phyloP scores from a whole-genome alignment of 2,888 invertebrate genomes.

The Sepiola atlantica region DNA sequence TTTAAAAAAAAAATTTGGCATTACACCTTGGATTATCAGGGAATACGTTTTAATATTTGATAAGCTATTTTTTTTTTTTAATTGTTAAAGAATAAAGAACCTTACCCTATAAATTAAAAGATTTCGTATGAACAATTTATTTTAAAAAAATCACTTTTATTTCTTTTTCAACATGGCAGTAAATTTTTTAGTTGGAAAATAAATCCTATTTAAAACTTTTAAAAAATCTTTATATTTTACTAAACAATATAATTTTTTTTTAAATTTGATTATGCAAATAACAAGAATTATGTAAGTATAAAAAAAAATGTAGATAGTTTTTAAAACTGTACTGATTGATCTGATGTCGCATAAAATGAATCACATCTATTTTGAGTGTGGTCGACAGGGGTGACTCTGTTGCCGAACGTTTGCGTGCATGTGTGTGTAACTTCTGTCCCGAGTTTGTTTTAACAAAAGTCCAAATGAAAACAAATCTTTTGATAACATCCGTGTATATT shows the following conservation, averaged over 20 bases:
- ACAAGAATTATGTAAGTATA: not conserved
- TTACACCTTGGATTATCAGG: not conserved
- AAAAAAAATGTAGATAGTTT: conserved; percentile 39
- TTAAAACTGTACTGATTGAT: conserved; percentile 44
- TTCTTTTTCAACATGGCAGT: not conserved
- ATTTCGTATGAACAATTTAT: not conserved
- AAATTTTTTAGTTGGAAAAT: not conserved
- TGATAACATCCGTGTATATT: not conserved
- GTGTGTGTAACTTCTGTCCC: not conserved
- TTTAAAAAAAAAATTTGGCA: not conserved
- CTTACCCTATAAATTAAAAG: not conserved
- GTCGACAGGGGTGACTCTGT: not conserved
- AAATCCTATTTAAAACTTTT: not conserved
- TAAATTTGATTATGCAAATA: not conserved
- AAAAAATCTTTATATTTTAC: no score
- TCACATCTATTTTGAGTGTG: not conserved
- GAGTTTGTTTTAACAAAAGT: not conserved
- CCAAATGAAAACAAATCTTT: not conserved
- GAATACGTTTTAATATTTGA: not conserved
- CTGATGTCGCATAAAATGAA: conserved; percentile 40
- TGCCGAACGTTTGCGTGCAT: not conserved
- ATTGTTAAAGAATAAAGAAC: not conserved
- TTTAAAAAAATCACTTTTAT: not conserved
- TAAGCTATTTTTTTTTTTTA: not conserved
- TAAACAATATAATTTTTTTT: no score